These are phyloP conservation scores for Isaurus tuberculatus DNA, from an alignment of 92 coral and sea anemone genomes.

Conservation along the genomic window DNA sequence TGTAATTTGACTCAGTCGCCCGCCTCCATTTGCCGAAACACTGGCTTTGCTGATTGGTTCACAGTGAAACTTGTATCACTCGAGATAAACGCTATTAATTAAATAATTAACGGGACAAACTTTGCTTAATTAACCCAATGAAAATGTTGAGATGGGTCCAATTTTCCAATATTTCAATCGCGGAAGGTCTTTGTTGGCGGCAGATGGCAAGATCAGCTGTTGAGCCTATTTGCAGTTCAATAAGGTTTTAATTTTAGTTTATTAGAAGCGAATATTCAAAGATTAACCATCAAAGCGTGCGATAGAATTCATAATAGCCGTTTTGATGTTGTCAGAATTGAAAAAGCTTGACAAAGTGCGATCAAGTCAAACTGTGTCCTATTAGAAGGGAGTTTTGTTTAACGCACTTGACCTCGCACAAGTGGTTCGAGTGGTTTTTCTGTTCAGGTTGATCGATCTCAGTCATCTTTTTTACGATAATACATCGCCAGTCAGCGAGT, in stretches of 20 bases:
- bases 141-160: conserved; percentile 87
- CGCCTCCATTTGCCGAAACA: conserved; percentile 54
- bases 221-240: conserved; percentile 76
- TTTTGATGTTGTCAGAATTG: conserved; percentile 47
- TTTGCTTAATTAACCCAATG: conserved; percentile 99
- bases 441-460: not conserved
- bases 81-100: conserved; percentile 98
- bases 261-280: conserved; percentile 70
- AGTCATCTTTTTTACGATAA: not conserved
- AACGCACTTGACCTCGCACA: conserved; percentile 77
- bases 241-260: conserved; percentile 79
- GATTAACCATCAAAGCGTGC: conserved; percentile 75
- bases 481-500: not conserved
- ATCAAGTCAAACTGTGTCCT: conserved; percentile 37
- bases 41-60: conserved; percentile 78
- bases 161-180: conserved; percentile 88
- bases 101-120: conserved; percentile 99
- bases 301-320: conserved; percentile 62
- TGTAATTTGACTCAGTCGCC: conserved; percentile 71
- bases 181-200: conserved; percentile 91
- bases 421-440: conserved; percentile 20
- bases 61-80: conserved; percentile 80
- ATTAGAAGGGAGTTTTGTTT: conserved; percentile 46
- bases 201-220: conserved; percentile 95
- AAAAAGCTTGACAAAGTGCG: conserved; percentile 59